Evolutionary conservation across 2,113 vertebrate genomes (phyloP).

Genomic region (Peromyscus leucopus): DNA sequence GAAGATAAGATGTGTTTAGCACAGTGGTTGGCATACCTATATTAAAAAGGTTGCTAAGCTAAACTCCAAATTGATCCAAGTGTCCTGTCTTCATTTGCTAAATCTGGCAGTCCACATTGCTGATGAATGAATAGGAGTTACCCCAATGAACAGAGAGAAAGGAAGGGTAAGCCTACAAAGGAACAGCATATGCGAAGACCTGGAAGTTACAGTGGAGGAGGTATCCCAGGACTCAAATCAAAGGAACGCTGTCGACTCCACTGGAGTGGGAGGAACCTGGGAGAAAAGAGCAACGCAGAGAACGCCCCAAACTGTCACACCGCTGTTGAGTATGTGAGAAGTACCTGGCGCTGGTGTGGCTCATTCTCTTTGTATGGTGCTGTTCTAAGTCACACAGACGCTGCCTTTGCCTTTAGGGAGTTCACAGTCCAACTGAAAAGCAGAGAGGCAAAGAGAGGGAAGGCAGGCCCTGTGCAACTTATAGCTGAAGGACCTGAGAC

Average conservation of each 20-base stretch:
- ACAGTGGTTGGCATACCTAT: conserved; percentile 19
- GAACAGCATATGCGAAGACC: neutral
- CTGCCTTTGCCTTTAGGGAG: neutral
- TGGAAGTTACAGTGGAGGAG: neutral
- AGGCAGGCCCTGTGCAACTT: neutral
- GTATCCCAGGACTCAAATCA: neutral
- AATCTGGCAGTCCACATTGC: conserved; percentile 23
- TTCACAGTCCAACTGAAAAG: neutral
- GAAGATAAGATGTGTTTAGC: conserved; percentile 39
- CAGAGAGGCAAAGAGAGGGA: neutral
- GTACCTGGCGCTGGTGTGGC: neutral
- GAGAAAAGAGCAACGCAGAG: neutral
- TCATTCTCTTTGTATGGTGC: neutral
- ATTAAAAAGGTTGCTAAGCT: neutral
- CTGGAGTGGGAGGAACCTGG: neutral
- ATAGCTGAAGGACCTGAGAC: neutral
- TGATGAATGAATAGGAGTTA: conserved; percentile 35
- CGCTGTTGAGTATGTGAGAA: neutral
- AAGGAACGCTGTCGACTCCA: neutral
- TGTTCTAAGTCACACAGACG: neutral
- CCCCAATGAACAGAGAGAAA: neutral
- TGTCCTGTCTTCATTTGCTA: conserved; percentile 15
- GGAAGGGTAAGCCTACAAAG: neutral
- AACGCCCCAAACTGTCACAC: accelerated
- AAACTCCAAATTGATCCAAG: conserved; percentile 28